Evolutionary conservation across 2,888 invertebrate species (phyloP), one percentile per base, ranked within the genome.

Genomic region (Lypha dubia): DNA sequence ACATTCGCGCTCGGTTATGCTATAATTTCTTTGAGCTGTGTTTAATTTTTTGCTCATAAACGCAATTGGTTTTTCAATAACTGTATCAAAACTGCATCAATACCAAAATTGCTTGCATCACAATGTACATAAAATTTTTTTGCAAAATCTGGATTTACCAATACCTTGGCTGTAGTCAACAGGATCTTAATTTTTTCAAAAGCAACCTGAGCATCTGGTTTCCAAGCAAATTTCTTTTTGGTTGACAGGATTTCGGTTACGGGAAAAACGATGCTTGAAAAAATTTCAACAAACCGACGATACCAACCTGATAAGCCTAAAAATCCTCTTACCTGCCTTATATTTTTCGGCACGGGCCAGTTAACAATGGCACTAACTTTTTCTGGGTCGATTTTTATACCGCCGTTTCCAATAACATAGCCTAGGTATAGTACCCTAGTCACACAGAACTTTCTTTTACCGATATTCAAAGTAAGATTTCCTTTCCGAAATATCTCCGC

Each of bases 301-400:
- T 75, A 75, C 74, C 74, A 75, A 1, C 74, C 74, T 7, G 63
- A 53, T 8, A 51, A 22, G 63, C 63, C 38, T 75, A 62, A n/a
- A n/a, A n/a, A n/a, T n/a, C n/a, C n/a, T n/a, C n/a, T n/a, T n/a
- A n/a, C n/a, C n/a, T n/a, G n/a, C 41, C 49, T 51, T 38, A 62
- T 22, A 38, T 35, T 75, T 22, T 51, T 62, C 5, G 74, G 74
- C 4, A 62, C 17, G 9, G 62, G 74, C 74, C 53, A 53, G 1
- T 20, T 7, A 24, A 53, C 28, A 13, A 58, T n/a, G 1, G 56
- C 13, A 7, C 28, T 24, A 9, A 32, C 9, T 32, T 58, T 58
- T n/a, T 58, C 56, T 1, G 56, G 56, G 15, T 58, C 56, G 1
- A 32, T 32, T 17, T 32, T 58, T n/a, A 58, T 58, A 6, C 56